Base-by-base conservation (phyloP, 2,113 vertebrate species). In the Sapajus apella region DNA sequence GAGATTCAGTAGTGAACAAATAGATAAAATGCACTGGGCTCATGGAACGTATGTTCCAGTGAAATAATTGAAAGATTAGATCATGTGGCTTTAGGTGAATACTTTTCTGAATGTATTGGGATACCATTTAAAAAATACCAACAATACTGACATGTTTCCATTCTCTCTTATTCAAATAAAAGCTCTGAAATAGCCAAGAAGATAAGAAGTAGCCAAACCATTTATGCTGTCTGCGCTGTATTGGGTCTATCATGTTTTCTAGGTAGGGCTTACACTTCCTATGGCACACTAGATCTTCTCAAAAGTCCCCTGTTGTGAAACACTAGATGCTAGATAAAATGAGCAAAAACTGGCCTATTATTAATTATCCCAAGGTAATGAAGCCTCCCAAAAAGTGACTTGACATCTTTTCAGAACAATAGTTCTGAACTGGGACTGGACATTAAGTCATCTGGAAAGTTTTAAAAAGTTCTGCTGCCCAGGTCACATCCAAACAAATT, bases 391-490 rank as follows among this genome's bases (percentile, higher is more conserved):
- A 35, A n/a, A 45, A 87, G 12, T 47, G 20, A 55, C 32, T 14
- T 7, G 58, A 86, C 80, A 21, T 56, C 61, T 77, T 76, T 85
- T 77, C 8, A 85, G 64, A 56, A 94, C 16, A 27, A 40, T 55
- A 37, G 43, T 37, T 76, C 64, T 30, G 37, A 84, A 92, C 21
- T 9, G 64, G 35, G 83, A 45, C 30, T 85, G 79, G 66, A 79
- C 27, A 72, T 88, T 25, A 85, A 92, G 25, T 76, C 50, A 93
- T 18, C 82, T 93, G 20, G 80, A 61, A 76, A 83, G 64, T 5
- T 40, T 88, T 79, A 56, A 56, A 76, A 81, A 92, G 56, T 25
- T 77, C 55, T 37, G 6, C n/a, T 81, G 45, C 45, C n/a, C 37
- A 58, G 84, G 16, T 86, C 32, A 90, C 5, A 55, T 66, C 66